A percentile compares a stretch with the other conserved stretches of the same genome.
Conservation (phyloP, 1,140 invertebrate genomes). For the Drosophila orosa region DNA sequence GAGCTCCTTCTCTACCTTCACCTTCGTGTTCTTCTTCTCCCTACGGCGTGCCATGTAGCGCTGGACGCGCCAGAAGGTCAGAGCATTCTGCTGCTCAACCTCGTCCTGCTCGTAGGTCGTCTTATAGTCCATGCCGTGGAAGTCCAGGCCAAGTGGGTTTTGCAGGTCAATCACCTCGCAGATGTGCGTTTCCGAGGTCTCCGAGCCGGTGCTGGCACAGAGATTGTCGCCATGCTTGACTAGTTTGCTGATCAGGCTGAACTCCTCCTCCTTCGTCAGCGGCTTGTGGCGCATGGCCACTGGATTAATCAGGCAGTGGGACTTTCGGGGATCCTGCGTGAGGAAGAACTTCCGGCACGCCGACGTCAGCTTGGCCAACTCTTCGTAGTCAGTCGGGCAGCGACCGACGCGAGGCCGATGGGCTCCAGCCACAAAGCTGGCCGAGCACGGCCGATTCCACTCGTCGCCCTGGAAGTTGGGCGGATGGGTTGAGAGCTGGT, state of each 20-base stretch:
- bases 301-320: conserved; percentile 68
- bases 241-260: conserved; percentile 59
- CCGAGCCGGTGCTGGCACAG: conserved; percentile 57
- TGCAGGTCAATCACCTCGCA: conserved; percentile 79
- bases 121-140: conserved; percentile 81
- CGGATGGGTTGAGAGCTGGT: conserved; percentile 36
- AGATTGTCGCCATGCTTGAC: conserved; percentile 77
- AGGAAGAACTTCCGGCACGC: conserved; percentile 74
- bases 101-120: conserved; percentile 77
- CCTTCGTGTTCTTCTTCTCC: conserved; percentile 47
- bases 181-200: conserved; percentile 66
- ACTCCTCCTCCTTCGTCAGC: conserved; percentile 52
- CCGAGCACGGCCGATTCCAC: conserved; percentile 69
- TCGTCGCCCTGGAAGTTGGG: conserved; percentile 44
- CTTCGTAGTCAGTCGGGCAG: conserved; percentile 63
- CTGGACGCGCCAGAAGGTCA: conserved; percentile 63
- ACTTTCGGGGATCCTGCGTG: conserved; percentile 75
- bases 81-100: conserved; percentile 70
- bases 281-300: conserved; percentile 60
- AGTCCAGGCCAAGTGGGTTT: conserved; percentile 74
- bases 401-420: conserved; percentile 53
- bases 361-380: conserved; percentile 66
- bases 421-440: conserved; percentile 63
- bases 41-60: conserved; percentile 65
- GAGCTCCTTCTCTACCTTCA: conserved; percentile 61